Conservation (phyloP, 2,888 invertebrate genomes). For the Alloscopus bannaensis region DNA sequence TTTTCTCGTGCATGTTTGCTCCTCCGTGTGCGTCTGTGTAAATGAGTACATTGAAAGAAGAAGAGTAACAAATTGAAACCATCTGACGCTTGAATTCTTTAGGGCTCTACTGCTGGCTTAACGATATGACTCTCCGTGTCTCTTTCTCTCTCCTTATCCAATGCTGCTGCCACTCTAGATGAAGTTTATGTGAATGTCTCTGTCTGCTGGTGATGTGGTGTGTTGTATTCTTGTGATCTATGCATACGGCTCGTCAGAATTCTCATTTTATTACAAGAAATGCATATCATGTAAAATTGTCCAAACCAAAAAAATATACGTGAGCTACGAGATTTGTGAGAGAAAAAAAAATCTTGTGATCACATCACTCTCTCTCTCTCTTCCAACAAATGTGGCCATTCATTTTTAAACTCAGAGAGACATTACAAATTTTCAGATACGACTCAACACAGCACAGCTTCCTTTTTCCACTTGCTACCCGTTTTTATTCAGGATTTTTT, state of each 20-base stretch:
- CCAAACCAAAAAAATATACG: slow-evolving; percentile 40
- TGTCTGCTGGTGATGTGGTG: no score
- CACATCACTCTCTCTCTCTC: slow-evolving; percentile 34
- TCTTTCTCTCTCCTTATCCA: no score
- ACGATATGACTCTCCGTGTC: no score
- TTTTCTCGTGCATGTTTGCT: slow-evolving; percentile 10
- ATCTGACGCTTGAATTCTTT: slow-evolving; percentile 65
- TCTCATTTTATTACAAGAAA: slow-evolving; percentile 3
- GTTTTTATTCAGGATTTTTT: no score
- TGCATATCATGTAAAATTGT: slow-evolving; percentile 38
- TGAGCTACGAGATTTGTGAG: slow-evolving; percentile 18
- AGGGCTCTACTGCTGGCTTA: slow-evolving; percentile 32
- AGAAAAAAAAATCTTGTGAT: background rate
- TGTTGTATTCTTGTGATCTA: no score
- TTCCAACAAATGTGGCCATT: background rate
- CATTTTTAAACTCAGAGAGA: slow-evolving; percentile 19
- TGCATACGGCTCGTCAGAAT: no score
- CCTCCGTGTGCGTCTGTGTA: slow-evolving; percentile 26
- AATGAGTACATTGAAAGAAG: slow-evolving; percentile 52
- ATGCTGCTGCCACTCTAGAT: no score
- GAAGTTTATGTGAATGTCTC: no score
- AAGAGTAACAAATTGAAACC: slow-evolving; percentile 66
- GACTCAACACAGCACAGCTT: slow-evolving; percentile 8
- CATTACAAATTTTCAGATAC: slow-evolving; percentile 31
- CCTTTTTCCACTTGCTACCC: slow-evolving; percentile 9